phyloP scores from a whole-genome alignment of 1,140 invertebrate species.

The Thaumetopoea pityocampa region DNA sequence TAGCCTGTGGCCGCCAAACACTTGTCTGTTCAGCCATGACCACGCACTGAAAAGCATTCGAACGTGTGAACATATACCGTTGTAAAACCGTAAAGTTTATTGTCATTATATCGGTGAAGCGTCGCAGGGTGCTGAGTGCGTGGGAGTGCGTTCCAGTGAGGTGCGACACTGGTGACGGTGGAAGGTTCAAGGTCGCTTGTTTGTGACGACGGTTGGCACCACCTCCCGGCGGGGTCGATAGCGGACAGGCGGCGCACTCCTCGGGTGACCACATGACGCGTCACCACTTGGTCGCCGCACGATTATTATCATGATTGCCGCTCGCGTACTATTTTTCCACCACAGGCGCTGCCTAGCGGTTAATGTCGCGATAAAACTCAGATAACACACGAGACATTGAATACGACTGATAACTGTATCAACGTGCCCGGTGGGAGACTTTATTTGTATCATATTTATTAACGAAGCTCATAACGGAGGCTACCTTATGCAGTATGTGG shows the following conservation, averaged over 20 bases:
- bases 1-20: too few relatives aligned
- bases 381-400: slow-evolving; percentile 18
- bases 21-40: too few relatives aligned
- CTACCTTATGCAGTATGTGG: slow-evolving; percentile 8
- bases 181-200: slow-evolving; percentile 48
- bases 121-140: too few relatives aligned
- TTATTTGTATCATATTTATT: slow-evolving; percentile 1
- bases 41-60: too few relatives aligned
- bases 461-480: slow-evolving; percentile 5
- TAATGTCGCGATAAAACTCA: slow-evolving; percentile 26
- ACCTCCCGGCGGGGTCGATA: slow-evolving; percentile 51
- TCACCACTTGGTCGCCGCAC: slow-evolving; percentile 24
- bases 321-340: slow-evolving; percentile 20
- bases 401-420: slow-evolving; percentile 13
- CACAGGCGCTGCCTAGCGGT: slow-evolving; percentile 11
- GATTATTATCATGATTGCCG: slow-evolving; percentile 29
- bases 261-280: slow-evolving; percentile 32
- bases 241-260: slow-evolving; percentile 49
- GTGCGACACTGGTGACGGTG: slow-evolving; percentile 21
- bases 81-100: too few relatives aligned
- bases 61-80: too few relatives aligned
- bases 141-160: slow-evolving; percentile 18
- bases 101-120: too few relatives aligned
- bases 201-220: slow-evolving; percentile 35
- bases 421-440: slow-evolving; percentile 1